Conservation (phyloP, 2,888 invertebrate species). For the Trichogramma dendrolimi region DNA sequence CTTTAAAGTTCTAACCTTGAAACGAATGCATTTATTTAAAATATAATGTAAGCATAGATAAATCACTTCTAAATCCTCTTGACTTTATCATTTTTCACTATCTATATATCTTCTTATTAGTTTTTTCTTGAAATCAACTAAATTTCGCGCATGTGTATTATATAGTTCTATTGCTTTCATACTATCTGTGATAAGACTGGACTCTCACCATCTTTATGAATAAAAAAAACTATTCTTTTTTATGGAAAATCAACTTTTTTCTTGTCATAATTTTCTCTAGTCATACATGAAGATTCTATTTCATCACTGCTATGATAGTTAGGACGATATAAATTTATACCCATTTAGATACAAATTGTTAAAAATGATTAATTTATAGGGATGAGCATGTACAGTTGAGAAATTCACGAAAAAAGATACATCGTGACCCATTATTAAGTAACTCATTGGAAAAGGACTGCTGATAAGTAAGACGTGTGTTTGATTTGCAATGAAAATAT, state of each 20-base stretch:
- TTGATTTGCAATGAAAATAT: too few species aligned
- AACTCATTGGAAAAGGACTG: too few species aligned
- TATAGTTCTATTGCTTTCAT: conserved; percentile 27
- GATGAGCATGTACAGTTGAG: conserved; percentile 25
- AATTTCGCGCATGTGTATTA: conserved; percentile 26
- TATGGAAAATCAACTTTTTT: conserved; percentile 18
- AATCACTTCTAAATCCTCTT: conserved; percentile 14
- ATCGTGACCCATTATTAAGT: too few species aligned
- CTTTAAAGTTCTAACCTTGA: too few species aligned
- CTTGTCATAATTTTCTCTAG: conserved; percentile 25
- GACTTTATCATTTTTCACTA: conserved; percentile 15
- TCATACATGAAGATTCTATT: conserved; percentile 22
- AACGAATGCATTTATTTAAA: too few species aligned
- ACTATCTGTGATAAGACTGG: conserved; percentile 29
- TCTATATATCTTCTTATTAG: conserved; percentile 7
- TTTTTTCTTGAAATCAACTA: conserved; percentile 18
- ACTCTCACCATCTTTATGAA: conserved; percentile 10
- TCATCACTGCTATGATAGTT: not conserved
- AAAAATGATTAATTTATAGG: conserved; percentile 17
- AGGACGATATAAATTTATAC: too few species aligned
- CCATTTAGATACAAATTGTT: too few species aligned
- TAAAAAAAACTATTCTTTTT: conserved; percentile 27
- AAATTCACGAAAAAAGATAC: too few species aligned
- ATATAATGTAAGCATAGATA: too few species aligned
- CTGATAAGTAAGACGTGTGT: too few species aligned